Evolutionary conservation across 2,888 invertebrate genomes (phyloP).

Genomic region (Furcula furcula): DNA sequence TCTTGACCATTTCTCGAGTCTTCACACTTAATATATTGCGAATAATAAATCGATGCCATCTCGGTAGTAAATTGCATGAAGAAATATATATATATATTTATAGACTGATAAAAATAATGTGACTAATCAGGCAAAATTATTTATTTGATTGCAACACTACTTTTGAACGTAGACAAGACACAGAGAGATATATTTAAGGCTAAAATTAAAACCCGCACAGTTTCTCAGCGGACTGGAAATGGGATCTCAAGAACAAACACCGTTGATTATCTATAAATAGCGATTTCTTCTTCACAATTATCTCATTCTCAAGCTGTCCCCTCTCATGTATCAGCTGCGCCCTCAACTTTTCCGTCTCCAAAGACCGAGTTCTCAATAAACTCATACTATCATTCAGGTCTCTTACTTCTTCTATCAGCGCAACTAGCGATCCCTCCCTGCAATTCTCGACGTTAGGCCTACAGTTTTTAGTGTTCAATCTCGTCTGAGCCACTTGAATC

Average conservation of each 20-base stretch:
- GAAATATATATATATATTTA: too few species aligned
- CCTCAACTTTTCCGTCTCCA: slow-evolving; percentile 64
- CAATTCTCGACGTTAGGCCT: slow-evolving; percentile 72
- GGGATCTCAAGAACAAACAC: slow-evolving; percentile 65
- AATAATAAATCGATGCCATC: too few species aligned
- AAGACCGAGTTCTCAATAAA: slow-evolving; percentile 56
- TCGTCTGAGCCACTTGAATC: slow-evolving; percentile 69
- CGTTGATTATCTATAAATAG: slow-evolving; percentile 64
- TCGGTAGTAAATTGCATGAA: too few species aligned
- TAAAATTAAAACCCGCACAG: slow-evolving; percentile 60
- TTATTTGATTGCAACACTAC: too few species aligned
- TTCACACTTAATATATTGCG: too few species aligned
- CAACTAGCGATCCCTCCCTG: slow-evolving; percentile 65
- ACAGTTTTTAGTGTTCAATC: slow-evolving; percentile 64
- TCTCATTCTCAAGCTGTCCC: slow-evolving; percentile 65
- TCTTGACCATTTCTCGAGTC: too few species aligned
- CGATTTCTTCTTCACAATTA: slow-evolving; percentile 70
- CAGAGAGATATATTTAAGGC: too few species aligned
- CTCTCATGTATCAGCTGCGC: slow-evolving; percentile 68
- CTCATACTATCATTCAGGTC: slow-evolving; percentile 70
- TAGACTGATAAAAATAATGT: too few species aligned
- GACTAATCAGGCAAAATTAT: too few species aligned
- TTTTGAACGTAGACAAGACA: too few species aligned
- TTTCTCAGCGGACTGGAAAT: slow-evolving; percentile 72
- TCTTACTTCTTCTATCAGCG: slow-evolving; percentile 66